Evolutionary conservation across 2,888 invertebrate genomes (phyloP).

Genomic region (Drosophila recens): DNA sequence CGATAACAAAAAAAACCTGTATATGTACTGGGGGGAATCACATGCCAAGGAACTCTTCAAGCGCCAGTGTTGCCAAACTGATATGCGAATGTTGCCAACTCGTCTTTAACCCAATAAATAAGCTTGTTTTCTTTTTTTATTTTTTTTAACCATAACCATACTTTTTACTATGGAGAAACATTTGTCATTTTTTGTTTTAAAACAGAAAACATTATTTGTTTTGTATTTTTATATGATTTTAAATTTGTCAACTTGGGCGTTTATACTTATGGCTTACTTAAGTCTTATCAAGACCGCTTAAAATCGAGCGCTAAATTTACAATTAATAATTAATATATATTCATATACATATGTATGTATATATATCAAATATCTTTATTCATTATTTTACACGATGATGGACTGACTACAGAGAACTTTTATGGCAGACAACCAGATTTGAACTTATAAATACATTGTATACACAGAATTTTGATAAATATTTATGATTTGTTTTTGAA

Average conservation of each 20-base stretch:
- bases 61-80: constrained; percentile 1
- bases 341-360: constrained; percentile 1
- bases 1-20: neutral
- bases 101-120: neutral
- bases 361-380: constrained; percentile 49
- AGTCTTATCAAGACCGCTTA: constrained; percentile 82
- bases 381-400: constrained; percentile 79
- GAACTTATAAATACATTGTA: constrained; percentile 58
- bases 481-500: constrained; percentile 23
- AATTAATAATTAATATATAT: constrained; percentile 57
- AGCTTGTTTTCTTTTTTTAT: neutral
- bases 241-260: constrained; percentile 66
- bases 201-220: constrained; percentile 67
- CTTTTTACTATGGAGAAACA: constrained; percentile 79
- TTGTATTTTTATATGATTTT: constrained; percentile 57
- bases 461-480: constrained; percentile 65
- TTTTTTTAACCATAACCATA: constrained; percentile 75
- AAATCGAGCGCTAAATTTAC: constrained; percentile 80
- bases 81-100: neutral
- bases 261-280: constrained; percentile 68
- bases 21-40: neutral
- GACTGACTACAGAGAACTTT: constrained; percentile 77
- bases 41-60: neutral
- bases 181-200: constrained; percentile 66
- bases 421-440: constrained; percentile 71